Percentiles rank a stretch among this genome's conserved stretches.
Conservation (phyloP, 92 coral and sea anemone species). For the Ricordea florida region DNA sequence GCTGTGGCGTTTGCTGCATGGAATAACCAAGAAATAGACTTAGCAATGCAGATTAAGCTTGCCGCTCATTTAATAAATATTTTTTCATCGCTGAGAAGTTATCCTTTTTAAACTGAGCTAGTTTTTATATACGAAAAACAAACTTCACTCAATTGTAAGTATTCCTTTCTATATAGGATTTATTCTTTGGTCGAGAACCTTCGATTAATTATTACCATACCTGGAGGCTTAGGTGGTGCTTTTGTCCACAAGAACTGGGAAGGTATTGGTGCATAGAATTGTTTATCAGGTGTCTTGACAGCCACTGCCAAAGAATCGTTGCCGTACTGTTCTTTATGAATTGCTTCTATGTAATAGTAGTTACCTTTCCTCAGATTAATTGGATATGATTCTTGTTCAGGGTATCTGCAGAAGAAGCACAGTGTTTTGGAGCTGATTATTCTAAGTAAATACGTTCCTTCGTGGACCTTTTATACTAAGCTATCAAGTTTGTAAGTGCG, state of each 20-base stretch:
- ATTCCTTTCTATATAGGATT: no score
- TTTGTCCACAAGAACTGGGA: slow-evolving; percentile 67
- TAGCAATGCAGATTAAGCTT: no score
- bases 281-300: slow-evolving; percentile 53
- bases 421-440: background rate
- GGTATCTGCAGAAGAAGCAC: slow-evolving; percentile 30
- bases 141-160: no score
- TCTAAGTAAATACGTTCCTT: no score
- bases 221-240: slow-evolving; percentile 43
- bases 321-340: slow-evolving; percentile 86
- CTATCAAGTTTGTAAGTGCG: no score
- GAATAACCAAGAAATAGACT: background rate
- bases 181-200: no score
- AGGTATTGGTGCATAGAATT: slow-evolving; percentile 67
- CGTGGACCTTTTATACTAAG: no score
- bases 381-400: slow-evolving; percentile 70
- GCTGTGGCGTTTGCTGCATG: slow-evolving; percentile 1
- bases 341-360: slow-evolving; percentile 78
- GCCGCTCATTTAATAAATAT: background rate
- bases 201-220: background rate
- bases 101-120: background rate
- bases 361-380: slow-evolving; percentile 59
- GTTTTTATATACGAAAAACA: no score
- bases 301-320: slow-evolving; percentile 64
- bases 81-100: background rate